A percentile compares a stretch with the other conserved stretches of the same genome.
Evolutionary conservation across 2,797 vertebrate genomes (phyloP).

Genomic region (Nannoperca australis): DNA sequence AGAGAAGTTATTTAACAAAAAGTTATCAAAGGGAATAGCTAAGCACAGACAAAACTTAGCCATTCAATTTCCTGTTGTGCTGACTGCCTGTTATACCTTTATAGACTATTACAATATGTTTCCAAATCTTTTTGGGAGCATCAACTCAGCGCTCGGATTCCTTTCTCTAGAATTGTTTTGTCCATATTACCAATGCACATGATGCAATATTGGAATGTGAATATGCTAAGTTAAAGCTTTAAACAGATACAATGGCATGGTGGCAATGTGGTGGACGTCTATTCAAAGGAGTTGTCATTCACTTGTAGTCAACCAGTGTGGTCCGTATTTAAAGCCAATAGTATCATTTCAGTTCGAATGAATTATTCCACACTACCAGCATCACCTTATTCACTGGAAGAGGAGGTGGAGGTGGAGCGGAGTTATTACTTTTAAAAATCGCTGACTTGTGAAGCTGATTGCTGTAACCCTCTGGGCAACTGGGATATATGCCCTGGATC

Average conservation of each 20-base stretch:
- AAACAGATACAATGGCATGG: constrained; percentile 1
- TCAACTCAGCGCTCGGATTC: not conserved
- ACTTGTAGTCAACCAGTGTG: not conserved
- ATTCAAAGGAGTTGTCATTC: constrained; percentile 5
- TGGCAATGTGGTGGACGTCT: not conserved
- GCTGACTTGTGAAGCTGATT: constrained; percentile 61
- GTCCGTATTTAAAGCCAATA: constrained; percentile 34
- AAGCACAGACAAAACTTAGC: not conserved
- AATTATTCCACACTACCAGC: constrained; percentile 29
- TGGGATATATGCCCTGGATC: constrained; percentile 49
- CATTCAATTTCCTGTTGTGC: not conserved
- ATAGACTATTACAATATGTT: not conserved
- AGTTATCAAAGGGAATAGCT: not conserved
- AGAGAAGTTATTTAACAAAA: not conserved
- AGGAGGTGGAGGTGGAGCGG: constrained; percentile 22
- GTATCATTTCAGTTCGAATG: constrained; percentile 34
- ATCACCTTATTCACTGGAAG: constrained; percentile 36
- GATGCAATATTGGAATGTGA: not conserved
- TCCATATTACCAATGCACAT: not conserved
- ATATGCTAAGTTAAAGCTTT: not conserved
- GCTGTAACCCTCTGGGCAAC: constrained; percentile 50
- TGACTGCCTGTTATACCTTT: not conserved
- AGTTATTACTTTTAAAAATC: constrained; percentile 69
- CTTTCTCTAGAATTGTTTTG: not conserved
- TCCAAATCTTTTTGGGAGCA: not conserved